Evolutionary conservation across 2,113 vertebrate genomes (phyloP).

Genomic region (Gallinago jamesoni): DNA sequence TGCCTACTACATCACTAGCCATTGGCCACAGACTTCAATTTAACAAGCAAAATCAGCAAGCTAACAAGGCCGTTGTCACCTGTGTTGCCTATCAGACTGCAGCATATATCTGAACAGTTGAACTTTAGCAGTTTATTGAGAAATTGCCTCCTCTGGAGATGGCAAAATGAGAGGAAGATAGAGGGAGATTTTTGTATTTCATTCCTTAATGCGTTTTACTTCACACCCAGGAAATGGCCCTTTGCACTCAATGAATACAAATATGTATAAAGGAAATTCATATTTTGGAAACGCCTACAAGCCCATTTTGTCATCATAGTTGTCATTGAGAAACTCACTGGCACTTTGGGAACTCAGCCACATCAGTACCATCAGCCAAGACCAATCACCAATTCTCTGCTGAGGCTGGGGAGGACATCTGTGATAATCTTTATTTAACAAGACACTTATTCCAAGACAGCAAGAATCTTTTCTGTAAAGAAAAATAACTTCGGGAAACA

Average conservation of each 20-base stretch:
- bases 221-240: neutral
- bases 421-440: slow-evolving; percentile 25
- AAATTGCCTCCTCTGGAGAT: neutral
- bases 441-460: neutral
- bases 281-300: neutral
- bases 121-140: neutral
- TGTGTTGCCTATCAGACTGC: neutral
- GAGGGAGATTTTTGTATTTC: neutral
- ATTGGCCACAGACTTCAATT: neutral
- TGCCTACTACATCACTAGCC: neutral
- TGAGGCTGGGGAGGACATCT: neutral
- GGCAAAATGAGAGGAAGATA: neutral
- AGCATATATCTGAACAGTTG: neutral
- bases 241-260: neutral
- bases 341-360: slow-evolving; percentile 9
- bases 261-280: neutral
- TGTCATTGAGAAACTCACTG: neutral
- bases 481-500: slow-evolving; percentile 23
- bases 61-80: rapidly evolving
- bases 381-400: neutral
- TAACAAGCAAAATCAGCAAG: neutral
- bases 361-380: slow-evolving; percentile 25
- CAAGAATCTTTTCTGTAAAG: slow-evolving; percentile 20
- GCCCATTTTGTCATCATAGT: neutral
- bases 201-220: neutral